Conservation (phyloP, 2,888 invertebrate genomes). For the Hypomecis punctinalis region DNA sequence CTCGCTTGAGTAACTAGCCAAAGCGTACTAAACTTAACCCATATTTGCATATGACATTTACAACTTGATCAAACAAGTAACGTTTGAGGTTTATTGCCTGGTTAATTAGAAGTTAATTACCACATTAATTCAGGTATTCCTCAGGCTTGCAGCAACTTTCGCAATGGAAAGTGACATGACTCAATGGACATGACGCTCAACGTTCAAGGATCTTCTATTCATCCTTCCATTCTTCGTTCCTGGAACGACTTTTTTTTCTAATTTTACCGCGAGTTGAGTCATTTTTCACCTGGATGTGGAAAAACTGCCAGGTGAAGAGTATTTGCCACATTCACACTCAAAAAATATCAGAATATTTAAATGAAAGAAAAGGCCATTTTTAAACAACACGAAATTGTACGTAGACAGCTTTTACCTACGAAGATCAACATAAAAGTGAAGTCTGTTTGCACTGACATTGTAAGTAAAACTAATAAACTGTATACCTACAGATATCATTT, state of each 20-base stretch:
- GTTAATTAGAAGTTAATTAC: neutral
- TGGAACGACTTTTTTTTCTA: too few relatives aligned
- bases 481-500: slow-evolving; percentile 31
- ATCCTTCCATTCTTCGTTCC: too few relatives aligned
- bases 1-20: slow-evolving; percentile 1
- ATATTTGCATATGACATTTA: slow-evolving; percentile 10
- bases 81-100: slow-evolving; percentile 3
- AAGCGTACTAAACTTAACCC: neutral
- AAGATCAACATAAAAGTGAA: neutral
- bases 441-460: neutral
- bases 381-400: too few relatives aligned
- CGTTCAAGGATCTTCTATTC: too few relatives aligned
- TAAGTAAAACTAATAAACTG: neutral
- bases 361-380: too few relatives aligned
- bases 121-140: neutral
- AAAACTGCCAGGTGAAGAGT: too few relatives aligned
- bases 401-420: too few relatives aligned
- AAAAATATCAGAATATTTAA: too few relatives aligned
- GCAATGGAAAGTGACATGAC: neutral
- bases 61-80: slow-evolving; percentile 8
- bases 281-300: too few relatives aligned
- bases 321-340: too few relatives aligned
- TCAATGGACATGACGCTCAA: too few relatives aligned
- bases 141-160: neutral
- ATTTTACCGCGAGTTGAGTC: too few relatives aligned